A percentile compares a stretch with the other conserved stretches of the same genome.
Conservation (phyloP, 2,888 invertebrate genomes). For the Andrena minutula region DNA sequence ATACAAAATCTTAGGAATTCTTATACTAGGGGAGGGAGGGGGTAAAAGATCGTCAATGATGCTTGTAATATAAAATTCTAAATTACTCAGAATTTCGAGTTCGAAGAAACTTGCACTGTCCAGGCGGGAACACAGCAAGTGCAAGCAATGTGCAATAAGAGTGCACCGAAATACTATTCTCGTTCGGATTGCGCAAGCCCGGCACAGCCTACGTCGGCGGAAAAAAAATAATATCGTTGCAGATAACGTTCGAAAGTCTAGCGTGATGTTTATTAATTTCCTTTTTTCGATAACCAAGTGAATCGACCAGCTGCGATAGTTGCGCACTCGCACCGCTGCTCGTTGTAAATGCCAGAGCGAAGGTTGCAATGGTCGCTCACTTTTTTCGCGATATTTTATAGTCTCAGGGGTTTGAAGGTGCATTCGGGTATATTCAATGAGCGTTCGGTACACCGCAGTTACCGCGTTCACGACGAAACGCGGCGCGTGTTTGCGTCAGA, state of each 20-base stretch:
- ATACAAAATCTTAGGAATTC: no score
- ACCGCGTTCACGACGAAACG: neutral
- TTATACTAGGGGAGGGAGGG: no score
- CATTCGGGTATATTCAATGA: conserved; percentile 1
- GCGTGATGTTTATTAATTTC: neutral
- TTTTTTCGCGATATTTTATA: conserved; percentile 10
- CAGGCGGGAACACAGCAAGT: neutral
- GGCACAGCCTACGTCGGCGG: conserved; percentile 7
- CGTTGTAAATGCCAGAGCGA: neutral
- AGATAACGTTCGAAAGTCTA: conserved; percentile 19
- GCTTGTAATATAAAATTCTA: no score
- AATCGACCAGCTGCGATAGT: neutral
- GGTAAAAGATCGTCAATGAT: no score
- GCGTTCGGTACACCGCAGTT: neutral
- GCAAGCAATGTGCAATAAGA: neutral
- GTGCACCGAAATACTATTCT: conserved; percentile 5
- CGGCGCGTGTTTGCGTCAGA: neutral
- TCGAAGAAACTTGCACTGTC: no score
- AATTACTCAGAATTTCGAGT: no score
- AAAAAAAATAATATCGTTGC: conserved; percentile 10
- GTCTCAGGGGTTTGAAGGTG: neutral
- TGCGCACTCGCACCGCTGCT: neutral
- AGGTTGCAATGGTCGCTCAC: conserved; percentile 14
- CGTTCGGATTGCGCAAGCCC: neutral
- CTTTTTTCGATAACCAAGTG: conserved; percentile 12